A percentile compares a stretch with the other conserved stretches of the same genome.
These are phyloP conservation scores for Arremon brunneinucha DNA, from an alignment of 2,797 vertebrate species.

Conservation along the genomic window DNA sequence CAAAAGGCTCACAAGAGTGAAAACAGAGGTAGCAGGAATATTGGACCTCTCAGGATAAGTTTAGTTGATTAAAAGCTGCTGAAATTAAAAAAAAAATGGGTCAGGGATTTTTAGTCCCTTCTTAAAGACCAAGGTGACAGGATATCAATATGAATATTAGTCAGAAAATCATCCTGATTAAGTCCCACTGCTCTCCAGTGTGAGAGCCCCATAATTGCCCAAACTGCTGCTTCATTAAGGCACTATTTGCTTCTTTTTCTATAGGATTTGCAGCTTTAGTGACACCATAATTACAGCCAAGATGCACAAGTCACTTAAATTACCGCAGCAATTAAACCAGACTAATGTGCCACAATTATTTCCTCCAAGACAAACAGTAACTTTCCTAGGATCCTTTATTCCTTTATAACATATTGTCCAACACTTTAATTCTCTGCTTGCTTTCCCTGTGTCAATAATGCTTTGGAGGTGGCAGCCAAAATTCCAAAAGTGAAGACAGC, in stretches of 20 bases:
- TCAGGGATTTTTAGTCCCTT: not conserved
- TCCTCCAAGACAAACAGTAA: not conserved
- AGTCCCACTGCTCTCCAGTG: not conserved
- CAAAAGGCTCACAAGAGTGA: not conserved
- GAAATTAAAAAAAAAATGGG: not conserved
- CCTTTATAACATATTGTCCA: not conserved
- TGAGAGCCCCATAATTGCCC: not conserved
- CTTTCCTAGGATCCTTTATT: not conserved
- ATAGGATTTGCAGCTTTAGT: conserved; percentile 21
- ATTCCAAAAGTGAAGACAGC: not conserved
- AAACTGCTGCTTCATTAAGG: not conserved
- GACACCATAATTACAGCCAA: conserved; percentile 43
- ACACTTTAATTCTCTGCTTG: not conserved
- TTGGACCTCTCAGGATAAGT: not conserved
- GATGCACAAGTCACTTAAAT: conserved; percentile 47
- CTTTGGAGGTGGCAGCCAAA: not conserved
- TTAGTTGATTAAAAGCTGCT: not conserved
- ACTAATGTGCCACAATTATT: conserved; percentile 29
- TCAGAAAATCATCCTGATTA: not conserved
- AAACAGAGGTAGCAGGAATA: not conserved
- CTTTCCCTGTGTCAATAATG: not conserved
- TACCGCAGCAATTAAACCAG: not conserved
- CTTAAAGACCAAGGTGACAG: not conserved
- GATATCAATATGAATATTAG: not conserved
- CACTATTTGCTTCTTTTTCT: conserved; percentile 9